A percentile compares a stretch with the other conserved stretches of the same genome.
These are phyloP conservation scores for Gastracanthus pulcherrimus DNA, from an alignment of 2,888 invertebrate genomes.

Conservation along the genomic window DNA sequence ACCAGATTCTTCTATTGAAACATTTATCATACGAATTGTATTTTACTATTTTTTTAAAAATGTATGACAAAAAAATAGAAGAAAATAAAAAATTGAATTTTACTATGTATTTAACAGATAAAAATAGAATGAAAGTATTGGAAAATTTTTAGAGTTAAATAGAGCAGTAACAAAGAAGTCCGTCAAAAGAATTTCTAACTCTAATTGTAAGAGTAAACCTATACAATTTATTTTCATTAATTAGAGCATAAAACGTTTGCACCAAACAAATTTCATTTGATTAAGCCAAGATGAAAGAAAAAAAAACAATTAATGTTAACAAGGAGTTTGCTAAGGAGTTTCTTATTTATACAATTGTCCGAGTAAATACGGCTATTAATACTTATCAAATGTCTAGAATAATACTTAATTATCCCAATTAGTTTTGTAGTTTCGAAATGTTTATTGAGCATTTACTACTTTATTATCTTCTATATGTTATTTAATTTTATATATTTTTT, in stretches of 20 bases:
- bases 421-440: too few relatives aligned
- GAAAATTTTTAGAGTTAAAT: conserved; percentile 24
- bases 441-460: too few relatives aligned
- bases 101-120: too few relatives aligned
- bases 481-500: too few relatives aligned
- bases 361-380: neutral
- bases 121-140: neutral
- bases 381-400: too few relatives aligned
- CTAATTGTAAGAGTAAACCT: conserved; percentile 31
- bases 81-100: too few relatives aligned
- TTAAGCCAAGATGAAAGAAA: neutral
- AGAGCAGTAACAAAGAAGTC: conserved; percentile 27
- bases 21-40: neutral
- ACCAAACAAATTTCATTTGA: neutral
- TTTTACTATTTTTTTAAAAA: too few relatives aligned
- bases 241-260: conserved; percentile 32
- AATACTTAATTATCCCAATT: too few relatives aligned
- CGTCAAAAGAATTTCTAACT: conserved; percentile 14
- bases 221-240: conserved; percentile 25
- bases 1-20: too few relatives aligned
- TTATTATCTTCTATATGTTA: too few relatives aligned
- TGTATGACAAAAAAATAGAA: too few relatives aligned
- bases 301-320: neutral
- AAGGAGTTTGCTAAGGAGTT: neutral
- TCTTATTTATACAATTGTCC: neutral